Evolutionary conservation across 2,113 vertebrate species (phyloP).

Genomic region (Serinus canaria): DNA sequence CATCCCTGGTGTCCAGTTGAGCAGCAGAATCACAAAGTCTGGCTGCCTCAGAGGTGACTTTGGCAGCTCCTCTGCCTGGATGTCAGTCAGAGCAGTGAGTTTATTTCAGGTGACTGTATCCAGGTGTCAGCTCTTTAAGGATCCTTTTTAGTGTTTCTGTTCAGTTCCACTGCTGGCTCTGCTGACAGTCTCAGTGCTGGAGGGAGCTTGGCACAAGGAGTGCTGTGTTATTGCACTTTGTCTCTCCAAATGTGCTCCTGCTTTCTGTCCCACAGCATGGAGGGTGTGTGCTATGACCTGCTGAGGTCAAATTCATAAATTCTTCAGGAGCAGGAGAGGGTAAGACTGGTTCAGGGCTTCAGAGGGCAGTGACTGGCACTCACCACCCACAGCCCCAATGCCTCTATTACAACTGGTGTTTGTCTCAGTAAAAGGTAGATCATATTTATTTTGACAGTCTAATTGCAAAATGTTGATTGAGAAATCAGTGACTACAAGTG

Average conservation of each 20-base stretch:
- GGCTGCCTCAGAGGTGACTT: neutral
- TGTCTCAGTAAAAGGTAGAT: neutral
- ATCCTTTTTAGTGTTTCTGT: neutral
- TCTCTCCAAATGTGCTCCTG: neutral
- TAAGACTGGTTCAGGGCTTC: neutral
- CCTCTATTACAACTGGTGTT: neutral
- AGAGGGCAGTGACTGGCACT: neutral
- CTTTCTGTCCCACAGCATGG: neutral
- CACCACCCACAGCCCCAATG: fast-evolving
- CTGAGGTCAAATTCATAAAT: neutral
- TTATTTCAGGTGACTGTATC: neutral
- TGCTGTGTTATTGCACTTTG: neutral
- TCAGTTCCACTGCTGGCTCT: neutral
- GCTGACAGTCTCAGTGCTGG: neutral
- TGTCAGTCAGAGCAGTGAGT: neutral
- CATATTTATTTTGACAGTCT: neutral
- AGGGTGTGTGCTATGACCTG: neutral
- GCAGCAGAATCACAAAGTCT: neutral
- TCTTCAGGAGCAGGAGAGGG: neutral
- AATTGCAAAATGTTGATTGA: neutral
- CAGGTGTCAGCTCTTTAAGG: conserved; percentile 23
- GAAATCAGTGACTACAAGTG: neutral
- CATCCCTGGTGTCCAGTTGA: fast-evolving
- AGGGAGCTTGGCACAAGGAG: neutral
- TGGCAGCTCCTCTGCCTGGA: neutral